Conservation (phyloP, 2,797 vertebrate species). For the Trichosurus vulpecula region DNA sequence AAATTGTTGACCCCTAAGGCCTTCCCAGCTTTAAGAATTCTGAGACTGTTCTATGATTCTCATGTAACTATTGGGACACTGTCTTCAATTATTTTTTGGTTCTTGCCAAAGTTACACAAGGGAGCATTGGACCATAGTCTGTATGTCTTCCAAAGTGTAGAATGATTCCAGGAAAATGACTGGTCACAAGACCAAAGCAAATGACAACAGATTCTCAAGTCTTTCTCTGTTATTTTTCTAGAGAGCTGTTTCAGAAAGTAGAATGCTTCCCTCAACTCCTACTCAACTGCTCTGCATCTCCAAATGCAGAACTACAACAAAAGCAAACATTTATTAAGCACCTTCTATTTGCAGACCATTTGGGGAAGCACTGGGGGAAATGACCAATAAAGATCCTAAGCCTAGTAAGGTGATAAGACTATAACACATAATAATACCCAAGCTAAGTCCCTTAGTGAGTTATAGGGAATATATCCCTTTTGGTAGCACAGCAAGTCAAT, state of each 20-base stretch:
- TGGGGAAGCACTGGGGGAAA: background rate
- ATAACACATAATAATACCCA: background rate
- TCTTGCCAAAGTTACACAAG: background rate
- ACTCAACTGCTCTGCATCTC: background rate
- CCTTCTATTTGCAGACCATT: background rate
- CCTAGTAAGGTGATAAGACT: background rate
- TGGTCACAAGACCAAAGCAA: slow-evolving; percentile 33
- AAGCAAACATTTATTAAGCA: background rate
- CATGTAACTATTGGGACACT: background rate
- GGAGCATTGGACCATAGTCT: background rate
- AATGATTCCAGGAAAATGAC: slow-evolving; percentile 11
- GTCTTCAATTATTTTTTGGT: slow-evolving; percentile 1
- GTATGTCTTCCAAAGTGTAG: background rate
- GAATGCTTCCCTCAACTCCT: background rate
- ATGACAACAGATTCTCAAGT: background rate
- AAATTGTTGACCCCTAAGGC: background rate
- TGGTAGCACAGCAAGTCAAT: background rate
- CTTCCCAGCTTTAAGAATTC: background rate
- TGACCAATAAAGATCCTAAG: background rate
- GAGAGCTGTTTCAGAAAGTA: background rate
- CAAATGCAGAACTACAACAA: background rate
- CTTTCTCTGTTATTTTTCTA: slow-evolving; percentile 21
- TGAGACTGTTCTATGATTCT: background rate
- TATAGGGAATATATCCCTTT: background rate
- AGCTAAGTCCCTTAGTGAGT: background rate